phyloP scores from a whole-genome alignment of 2,888 invertebrate genomes.

The Idaea straminata region DNA sequence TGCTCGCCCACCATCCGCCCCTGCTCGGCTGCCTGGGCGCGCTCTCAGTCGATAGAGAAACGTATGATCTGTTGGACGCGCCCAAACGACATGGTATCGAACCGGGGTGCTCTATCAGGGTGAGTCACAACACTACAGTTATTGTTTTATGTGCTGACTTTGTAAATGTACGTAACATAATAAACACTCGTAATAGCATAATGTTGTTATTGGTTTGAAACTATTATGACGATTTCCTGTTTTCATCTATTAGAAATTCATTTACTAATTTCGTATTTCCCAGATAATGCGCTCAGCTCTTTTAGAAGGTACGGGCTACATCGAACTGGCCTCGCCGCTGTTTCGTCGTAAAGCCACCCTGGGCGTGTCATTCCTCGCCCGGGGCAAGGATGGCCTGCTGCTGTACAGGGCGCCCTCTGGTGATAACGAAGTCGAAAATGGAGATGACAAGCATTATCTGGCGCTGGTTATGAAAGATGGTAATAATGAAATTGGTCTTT shows the following conservation, averaged over 20 bases:
- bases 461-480: slow-evolving; percentile 54
- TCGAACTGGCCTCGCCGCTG: slow-evolving; percentile 86
- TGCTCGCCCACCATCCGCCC: slow-evolving; percentile 65
- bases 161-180: no score
- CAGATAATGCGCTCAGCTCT: slow-evolving; percentile 85
- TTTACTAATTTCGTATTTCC: slow-evolving; percentile 2
- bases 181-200: no score
- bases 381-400: slow-evolving; percentile 83
- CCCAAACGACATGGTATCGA: slow-evolving; percentile 86
- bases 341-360: slow-evolving; percentile 85
- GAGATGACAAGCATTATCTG: slow-evolving; percentile 58
- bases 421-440: slow-evolving; percentile 53
- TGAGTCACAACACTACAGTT: slow-evolving; percentile 45
- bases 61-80: slow-evolving; percentile 86
- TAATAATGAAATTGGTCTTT: slow-evolving; percentile 23
- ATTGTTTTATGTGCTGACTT: background rate
- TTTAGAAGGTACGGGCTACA: slow-evolving; percentile 88
- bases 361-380: slow-evolving; percentile 88
- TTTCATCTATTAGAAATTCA: background rate
- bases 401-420: slow-evolving; percentile 82
- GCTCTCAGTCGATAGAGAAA: slow-evolving; percentile 84
- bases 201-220: no score
- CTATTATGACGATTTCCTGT: background rate
- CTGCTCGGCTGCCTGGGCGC: slow-evolving; percentile 92
- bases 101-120: slow-evolving; percentile 85